Conservation (phyloP, 2,113 vertebrate species). For the Archilochus colubris region DNA sequence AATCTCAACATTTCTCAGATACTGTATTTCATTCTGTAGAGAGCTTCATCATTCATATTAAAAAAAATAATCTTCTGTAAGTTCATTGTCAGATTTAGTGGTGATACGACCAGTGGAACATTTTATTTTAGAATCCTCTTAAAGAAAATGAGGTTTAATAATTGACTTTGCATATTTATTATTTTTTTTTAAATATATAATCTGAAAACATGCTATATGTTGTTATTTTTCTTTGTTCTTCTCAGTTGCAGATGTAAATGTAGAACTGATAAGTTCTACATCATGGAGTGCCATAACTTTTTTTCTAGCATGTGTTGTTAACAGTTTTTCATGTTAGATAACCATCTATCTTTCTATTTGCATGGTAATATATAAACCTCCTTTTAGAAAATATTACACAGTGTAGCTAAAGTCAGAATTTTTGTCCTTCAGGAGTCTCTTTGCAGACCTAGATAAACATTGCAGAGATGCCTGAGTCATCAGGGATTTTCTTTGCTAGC, state of each 20-base stretch:
- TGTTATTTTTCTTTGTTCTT: background rate
- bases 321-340: background rate
- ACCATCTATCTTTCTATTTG: background rate
- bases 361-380: background rate
- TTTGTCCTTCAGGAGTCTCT: slow-evolving; percentile 46
- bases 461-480: background rate
- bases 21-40: background rate
- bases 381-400: background rate
- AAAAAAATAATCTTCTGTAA: background rate
- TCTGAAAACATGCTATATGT: background rate
- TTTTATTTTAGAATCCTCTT: background rate
- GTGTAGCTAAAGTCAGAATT: background rate
- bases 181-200: background rate
- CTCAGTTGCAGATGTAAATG: background rate
- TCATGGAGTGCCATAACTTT: background rate
- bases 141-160: background rate
- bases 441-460: slow-evolving; percentile 22
- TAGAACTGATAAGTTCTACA: background rate
- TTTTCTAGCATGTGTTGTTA: background rate
- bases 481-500: slow-evolving; percentile 34
- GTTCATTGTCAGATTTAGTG: background rate
- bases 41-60: background rate
- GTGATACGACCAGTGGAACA: background rate
- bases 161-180: background rate
- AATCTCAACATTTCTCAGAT: background rate